phyloP scores from a whole-genome alignment of 1,140 invertebrate species.

The Delia radicum region DNA sequence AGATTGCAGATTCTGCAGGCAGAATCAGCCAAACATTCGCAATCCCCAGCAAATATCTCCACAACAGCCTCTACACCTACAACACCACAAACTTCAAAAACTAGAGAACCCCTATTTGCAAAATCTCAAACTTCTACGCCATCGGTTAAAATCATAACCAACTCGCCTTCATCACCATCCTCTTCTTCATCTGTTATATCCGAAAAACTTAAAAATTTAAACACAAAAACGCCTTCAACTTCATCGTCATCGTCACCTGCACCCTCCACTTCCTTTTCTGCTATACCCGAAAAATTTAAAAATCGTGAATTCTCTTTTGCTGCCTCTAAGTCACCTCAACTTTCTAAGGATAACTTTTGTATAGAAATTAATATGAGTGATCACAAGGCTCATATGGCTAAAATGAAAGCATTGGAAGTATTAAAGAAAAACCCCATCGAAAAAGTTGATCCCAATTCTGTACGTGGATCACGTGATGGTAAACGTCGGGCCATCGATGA shows the following conservation, averaged over 20 bases:
- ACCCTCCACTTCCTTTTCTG: no score
- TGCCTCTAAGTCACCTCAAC: conserved; percentile 36
- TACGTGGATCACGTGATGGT: conserved; percentile 58
- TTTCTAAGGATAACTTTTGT: conserved; percentile 52
- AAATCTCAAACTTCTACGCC: background rate
- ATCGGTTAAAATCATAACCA: background rate
- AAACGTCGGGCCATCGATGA: conserved; percentile 61
- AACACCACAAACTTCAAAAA: conserved; percentile 39
- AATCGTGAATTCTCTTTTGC: conserved; percentile 41
- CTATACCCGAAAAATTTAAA: conserved; percentile 49
- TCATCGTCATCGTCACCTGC: no score
- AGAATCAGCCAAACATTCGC: conserved; percentile 40
- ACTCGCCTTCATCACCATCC: conserved; percentile 22
- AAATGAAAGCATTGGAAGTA: conserved; percentile 65
- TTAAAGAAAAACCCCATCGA: conserved; percentile 66
- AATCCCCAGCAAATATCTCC: background rate
- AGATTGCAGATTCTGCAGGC: conserved; percentile 60
- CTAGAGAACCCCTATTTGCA: background rate
- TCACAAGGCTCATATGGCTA: conserved; percentile 62
- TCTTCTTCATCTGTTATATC: no score
- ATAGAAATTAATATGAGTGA: conserved; percentile 66
- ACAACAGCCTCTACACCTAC: conserved; percentile 27
- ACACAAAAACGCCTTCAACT: no score
- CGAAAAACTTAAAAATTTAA: no score
- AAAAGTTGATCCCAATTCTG: conserved; percentile 70